These are phyloP conservation scores for Amphipoea lucens DNA, from an alignment of 2,888 invertebrate species.

Conservation along the genomic window DNA sequence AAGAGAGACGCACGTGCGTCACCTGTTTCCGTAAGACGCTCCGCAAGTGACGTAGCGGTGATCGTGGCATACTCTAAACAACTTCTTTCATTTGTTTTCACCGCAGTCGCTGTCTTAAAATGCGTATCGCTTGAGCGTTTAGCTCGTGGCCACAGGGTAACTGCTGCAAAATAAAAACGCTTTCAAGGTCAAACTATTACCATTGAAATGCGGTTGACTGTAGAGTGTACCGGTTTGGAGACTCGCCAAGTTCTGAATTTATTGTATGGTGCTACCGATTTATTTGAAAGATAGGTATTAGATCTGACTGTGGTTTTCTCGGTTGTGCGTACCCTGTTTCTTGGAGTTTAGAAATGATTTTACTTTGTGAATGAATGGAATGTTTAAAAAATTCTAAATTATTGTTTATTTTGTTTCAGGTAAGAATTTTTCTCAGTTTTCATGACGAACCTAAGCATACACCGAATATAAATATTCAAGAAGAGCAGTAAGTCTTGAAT, in stretches of 20 bases:
- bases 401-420: slow-evolving; percentile 27
- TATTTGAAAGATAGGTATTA: slow-evolving; percentile 57
- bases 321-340: not conserved
- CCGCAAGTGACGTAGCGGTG: not conserved
- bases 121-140: not conserved
- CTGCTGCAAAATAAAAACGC: not conserved
- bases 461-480: not conserved
- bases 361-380: not conserved
- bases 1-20: not conserved
- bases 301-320: slow-evolving; percentile 34
- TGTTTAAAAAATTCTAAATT: not conserved
- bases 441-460: too few species aligned
- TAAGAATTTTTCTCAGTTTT: slow-evolving; percentile 10
- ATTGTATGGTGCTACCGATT: slow-evolving; percentile 53
- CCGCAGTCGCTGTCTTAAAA: not conserved
- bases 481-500: not conserved
- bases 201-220: slow-evolving; percentile 27
- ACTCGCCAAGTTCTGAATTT: slow-evolving; percentile 53
- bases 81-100: not conserved
- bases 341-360: not conserved
- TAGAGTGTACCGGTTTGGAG: slow-evolving; percentile 50
- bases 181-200: slow-evolving; percentile 18
- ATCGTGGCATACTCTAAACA: not conserved
- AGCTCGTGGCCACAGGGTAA: too few species aligned
- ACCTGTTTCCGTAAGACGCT: not conserved